phyloP scores from a whole-genome alignment of 2,888 invertebrate species.

The Trichogramma evanescens region DNA sequence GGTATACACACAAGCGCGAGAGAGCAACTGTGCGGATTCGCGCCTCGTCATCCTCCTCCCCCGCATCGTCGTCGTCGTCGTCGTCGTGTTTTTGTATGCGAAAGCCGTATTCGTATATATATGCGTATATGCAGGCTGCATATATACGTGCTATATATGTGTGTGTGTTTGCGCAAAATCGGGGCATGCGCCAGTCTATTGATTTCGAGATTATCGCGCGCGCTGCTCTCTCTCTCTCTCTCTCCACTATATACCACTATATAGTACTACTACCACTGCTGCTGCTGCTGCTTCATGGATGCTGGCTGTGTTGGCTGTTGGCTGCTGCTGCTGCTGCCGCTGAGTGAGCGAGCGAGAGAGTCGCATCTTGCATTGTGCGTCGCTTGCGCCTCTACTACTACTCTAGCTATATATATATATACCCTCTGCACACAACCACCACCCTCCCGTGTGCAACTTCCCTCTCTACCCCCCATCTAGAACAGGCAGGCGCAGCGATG shows the following conservation, averaged over 20 bases:
- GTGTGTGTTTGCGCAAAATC: not conserved
- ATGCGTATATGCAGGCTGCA: no score
- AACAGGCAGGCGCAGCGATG: not conserved
- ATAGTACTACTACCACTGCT: not conserved
- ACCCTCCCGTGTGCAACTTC: not conserved
- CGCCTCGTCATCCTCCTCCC: no score
- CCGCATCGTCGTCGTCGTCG: no score
- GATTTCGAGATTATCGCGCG: conserved; percentile 45
- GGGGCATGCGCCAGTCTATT: conserved; percentile 34
- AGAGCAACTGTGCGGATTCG: no score
- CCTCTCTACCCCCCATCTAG: not conserved
- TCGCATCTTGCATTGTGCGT: conserved; percentile 8
- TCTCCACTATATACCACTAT: not conserved
- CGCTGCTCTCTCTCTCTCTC: conserved; percentile 1
- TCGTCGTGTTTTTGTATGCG: no score
- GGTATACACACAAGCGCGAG: no score
- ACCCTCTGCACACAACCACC: no score
- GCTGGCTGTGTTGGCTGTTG: conserved; percentile 31
- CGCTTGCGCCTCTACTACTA: no score
- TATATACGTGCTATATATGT: no score
- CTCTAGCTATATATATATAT: no score
- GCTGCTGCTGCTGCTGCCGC: conserved; percentile 26
- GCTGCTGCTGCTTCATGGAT: not conserved
- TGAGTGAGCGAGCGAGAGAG: not conserved
- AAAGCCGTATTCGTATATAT: no score